Conservation (phyloP, 2,888 invertebrate genomes). For the Pasiphila rectangulata region DNA sequence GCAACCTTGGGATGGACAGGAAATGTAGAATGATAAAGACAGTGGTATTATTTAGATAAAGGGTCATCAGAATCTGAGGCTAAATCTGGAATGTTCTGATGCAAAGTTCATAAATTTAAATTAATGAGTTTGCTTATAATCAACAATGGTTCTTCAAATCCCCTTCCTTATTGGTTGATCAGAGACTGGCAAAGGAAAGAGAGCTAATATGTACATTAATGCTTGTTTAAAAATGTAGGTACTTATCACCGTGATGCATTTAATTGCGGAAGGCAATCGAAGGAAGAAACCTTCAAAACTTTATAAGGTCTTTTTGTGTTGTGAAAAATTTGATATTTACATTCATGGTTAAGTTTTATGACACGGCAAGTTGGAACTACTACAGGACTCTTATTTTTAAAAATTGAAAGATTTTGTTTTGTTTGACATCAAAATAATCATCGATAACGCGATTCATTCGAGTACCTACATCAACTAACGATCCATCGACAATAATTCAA, state of each 20-base stretch:
- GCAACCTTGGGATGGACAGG: too few relatives aligned
- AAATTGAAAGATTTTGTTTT: too few relatives aligned
- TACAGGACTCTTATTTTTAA: not conserved
- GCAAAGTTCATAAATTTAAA: too few relatives aligned
- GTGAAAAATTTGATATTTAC: conserved; percentile 1
- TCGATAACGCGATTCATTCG: conserved; percentile 23
- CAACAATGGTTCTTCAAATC: too few relatives aligned
- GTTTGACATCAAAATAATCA: conserved; percentile 13
- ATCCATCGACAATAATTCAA: conserved; percentile 46
- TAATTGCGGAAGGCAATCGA: conserved; percentile 14
- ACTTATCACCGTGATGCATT: not conserved
- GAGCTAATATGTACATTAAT: not conserved
- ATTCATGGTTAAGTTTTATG: conserved; percentile 6
- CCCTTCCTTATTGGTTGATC: too few relatives aligned
- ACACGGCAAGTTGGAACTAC: not conserved
- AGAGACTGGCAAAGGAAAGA: too few relatives aligned
- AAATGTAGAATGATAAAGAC: too few relatives aligned
- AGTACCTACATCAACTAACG: conserved; percentile 27
- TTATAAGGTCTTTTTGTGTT: conserved; percentile 9
- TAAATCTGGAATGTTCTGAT: too few relatives aligned
- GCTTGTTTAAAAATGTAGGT: not conserved
- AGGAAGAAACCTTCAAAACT: conserved; percentile 8
- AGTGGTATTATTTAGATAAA: too few relatives aligned
- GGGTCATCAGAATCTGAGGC: too few relatives aligned
- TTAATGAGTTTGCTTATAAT: too few relatives aligned